Evolutionary conservation across 2,888 invertebrate species (phyloP).

Genomic region (Cosmopolites sordidus): DNA sequence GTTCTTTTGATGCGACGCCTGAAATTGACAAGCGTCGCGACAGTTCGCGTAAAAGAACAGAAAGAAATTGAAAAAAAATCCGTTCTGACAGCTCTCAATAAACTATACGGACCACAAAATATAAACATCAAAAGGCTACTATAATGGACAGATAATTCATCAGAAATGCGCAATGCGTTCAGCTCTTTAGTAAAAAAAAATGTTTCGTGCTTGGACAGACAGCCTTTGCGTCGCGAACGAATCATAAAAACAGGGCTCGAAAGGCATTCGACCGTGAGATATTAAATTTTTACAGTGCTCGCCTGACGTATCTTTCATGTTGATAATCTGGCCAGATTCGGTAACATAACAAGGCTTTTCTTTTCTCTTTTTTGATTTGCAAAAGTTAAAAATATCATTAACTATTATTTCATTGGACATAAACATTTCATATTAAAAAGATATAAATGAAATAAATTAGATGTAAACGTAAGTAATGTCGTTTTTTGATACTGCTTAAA

Average conservation of each 20-base stretch:
- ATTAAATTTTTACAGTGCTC: not conserved
- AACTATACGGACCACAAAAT: not conserved
- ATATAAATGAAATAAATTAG: too few relatives aligned
- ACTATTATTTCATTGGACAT: too few relatives aligned
- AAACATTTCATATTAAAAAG: too few relatives aligned
- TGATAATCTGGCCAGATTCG: not conserved
- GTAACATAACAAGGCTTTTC: not conserved
- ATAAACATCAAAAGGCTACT: not conserved
- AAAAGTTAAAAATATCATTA: too few relatives aligned
- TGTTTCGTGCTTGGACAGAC: not conserved
- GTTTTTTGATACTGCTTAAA: too few relatives aligned
- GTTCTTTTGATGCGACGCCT: not conserved
- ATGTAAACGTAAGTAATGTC: too few relatives aligned
- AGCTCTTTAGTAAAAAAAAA: not conserved
- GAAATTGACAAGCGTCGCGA: not conserved
- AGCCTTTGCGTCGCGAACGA: not conserved
- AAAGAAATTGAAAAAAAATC: not conserved
- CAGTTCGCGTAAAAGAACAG: not conserved
- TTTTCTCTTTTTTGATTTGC: too few relatives aligned
- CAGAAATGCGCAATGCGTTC: constrained; percentile 1
- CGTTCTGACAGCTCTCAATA: not conserved
- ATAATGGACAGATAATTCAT: constrained; percentile 1
- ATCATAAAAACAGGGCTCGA: not conserved
- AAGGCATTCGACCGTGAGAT: not conserved
- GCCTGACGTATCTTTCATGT: not conserved